These are phyloP conservation scores for Diorhabda carinulata DNA, from an alignment of 1,140 invertebrate species.

Conservation along the genomic window DNA sequence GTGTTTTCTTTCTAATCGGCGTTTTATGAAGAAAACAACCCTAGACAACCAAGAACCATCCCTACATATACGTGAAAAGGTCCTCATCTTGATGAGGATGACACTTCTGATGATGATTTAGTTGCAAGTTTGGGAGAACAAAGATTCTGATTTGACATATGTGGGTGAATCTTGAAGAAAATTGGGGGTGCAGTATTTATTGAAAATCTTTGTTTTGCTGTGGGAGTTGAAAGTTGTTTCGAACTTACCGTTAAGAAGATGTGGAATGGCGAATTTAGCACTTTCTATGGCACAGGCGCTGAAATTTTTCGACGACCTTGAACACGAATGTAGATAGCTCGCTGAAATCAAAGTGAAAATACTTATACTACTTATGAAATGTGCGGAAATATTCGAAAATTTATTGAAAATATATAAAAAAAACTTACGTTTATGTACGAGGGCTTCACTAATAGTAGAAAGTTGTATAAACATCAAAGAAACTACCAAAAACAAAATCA, in stretches of 20 bases:
- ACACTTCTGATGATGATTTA: too few species aligned
- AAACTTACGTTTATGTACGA: background rate
- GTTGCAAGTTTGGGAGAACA: too few species aligned
- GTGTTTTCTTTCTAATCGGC: too few species aligned
- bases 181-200: background rate
- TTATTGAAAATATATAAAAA: background rate
- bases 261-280: slow-evolving; percentile 8
- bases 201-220: background rate
- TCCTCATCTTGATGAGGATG: too few species aligned
- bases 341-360: slow-evolving; percentile 5
- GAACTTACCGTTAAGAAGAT: background rate
- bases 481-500: too few species aligned
- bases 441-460: too few species aligned
- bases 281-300: slow-evolving; percentile 8
- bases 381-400: background rate
- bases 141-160: background rate
- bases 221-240: background rate
- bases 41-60: too few species aligned
- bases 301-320: background rate
- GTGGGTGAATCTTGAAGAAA: background rate
- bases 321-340: background rate
- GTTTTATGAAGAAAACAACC: too few species aligned
- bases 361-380: background rate
- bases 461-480: too few species aligned
- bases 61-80: too few species aligned